Percentiles rank a stretch among this genome's conserved stretches.
Conservation (phyloP, 2,888 invertebrate genomes). For the Hecatera dysodea region DNA sequence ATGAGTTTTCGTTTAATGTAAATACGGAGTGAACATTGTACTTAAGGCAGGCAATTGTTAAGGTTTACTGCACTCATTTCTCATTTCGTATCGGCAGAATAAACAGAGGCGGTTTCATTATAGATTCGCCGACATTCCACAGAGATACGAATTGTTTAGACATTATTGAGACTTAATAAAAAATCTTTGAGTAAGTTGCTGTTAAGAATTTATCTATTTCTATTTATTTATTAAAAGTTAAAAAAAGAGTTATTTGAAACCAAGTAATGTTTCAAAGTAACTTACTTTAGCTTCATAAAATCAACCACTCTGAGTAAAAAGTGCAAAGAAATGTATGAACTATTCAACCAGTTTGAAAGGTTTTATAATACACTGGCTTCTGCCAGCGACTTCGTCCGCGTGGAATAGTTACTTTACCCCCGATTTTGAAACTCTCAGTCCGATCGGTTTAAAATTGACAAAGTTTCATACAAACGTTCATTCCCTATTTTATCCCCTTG, state of each 20-base stretch:
- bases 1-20: slow-evolving; percentile 61
- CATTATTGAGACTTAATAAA: slow-evolving; percentile 61
- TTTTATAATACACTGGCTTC: no score
- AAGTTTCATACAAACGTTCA: no score
- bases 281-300: background rate
- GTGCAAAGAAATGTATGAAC: background rate
- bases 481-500: no score
- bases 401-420: no score
- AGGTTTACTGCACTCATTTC: slow-evolving; percentile 86
- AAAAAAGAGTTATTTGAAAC: background rate
- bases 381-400: no score
- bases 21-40: slow-evolving; percentile 58
- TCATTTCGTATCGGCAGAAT: slow-evolving; percentile 87
- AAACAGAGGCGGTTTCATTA: slow-evolving; percentile 88
- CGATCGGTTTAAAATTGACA: no score
- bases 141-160: slow-evolving; percentile 74
- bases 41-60: slow-evolving; percentile 74
- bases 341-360: no score
- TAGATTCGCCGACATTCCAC: slow-evolving; percentile 79
- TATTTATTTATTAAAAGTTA: slow-evolving; percentile 6
- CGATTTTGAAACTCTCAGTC: no score
- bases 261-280: background rate
- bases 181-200: slow-evolving; percentile 51
- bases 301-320: background rate
- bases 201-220: slow-evolving; percentile 33